A percentile compares a stretch with the other conserved stretches of the same genome.
Evolutionary conservation across 2,113 vertebrate species (phyloP).

Genomic region (Neolamprologus modestus): DNA sequence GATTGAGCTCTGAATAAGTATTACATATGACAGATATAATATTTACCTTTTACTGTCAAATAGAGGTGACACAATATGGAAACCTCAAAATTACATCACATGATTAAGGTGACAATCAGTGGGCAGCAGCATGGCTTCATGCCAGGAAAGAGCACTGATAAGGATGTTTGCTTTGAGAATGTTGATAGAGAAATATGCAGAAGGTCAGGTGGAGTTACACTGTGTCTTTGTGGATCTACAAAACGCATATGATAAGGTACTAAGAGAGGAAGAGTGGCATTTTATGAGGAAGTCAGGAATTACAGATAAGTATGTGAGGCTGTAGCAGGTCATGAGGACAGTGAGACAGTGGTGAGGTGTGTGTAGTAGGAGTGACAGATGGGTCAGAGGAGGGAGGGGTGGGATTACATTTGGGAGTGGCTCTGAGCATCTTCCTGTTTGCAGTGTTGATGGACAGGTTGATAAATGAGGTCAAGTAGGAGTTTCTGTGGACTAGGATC

Average conservation of each 20-base stretch:
- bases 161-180: not conserved
- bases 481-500: not conserved
- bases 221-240: not conserved
- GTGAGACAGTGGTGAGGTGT: not conserved
- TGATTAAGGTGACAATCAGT: not conserved
- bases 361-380: not conserved
- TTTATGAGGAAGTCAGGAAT: not conserved
- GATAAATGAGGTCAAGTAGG: not conserved
- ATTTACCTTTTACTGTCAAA: not conserved
- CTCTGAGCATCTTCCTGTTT: not conserved
- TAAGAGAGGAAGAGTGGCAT: not conserved
- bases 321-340: not conserved
- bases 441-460: not conserved
- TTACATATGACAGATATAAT: not conserved
- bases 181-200: not conserved
- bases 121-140: not conserved
- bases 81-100: not conserved
- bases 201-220: not conserved
- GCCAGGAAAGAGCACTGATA: not conserved
- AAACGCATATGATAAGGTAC: not conserved
- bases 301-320: not conserved
- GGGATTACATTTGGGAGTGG: not conserved
- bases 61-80: not conserved
- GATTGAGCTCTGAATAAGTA: not conserved
- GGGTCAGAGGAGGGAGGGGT: not conserved